These are phyloP conservation scores for Actinia equina DNA, from an alignment of 64 coral and sea anemone species.

Conservation along the genomic window DNA sequence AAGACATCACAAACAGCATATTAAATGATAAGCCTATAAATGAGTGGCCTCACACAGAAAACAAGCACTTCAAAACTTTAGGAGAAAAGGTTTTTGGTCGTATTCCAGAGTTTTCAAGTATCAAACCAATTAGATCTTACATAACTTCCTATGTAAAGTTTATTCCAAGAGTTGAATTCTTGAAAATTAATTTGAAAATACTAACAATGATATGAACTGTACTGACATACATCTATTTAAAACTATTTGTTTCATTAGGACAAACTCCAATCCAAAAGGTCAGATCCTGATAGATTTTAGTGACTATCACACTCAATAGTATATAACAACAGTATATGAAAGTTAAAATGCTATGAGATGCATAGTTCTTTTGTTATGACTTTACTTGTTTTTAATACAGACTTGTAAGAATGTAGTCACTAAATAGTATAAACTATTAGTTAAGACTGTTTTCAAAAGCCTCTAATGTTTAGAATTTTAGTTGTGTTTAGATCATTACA, in stretches of 20 bases:
- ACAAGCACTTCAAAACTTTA: conserved; percentile 51
- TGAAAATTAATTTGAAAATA: background rate
- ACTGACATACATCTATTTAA: background rate
- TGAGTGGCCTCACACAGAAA: background rate
- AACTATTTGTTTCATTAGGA: background rate
- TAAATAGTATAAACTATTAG: background rate
- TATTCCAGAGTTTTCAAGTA: conserved; percentile 45
- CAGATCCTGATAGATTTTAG: background rate
- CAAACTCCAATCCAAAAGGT: background rate
- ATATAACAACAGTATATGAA: background rate
- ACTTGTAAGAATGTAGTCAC: background rate
- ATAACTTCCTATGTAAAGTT: conserved; percentile 43
- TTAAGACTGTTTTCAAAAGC: background rate
- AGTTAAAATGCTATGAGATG: background rate
- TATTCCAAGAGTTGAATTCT: conserved; percentile 33
- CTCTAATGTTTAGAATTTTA: background rate
- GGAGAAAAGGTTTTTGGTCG: conserved; percentile 29
- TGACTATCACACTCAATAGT: background rate
- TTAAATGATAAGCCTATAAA: too few relatives aligned
- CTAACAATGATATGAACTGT: background rate
- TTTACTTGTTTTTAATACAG: background rate
- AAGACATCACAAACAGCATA: too few relatives aligned
- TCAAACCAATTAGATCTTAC: conserved; percentile 49
- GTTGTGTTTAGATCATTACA: background rate
- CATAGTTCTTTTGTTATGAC: background rate